Base-by-base conservation (phyloP, 2,797 vertebrate species). In the Oryzias sinensis region DNA sequence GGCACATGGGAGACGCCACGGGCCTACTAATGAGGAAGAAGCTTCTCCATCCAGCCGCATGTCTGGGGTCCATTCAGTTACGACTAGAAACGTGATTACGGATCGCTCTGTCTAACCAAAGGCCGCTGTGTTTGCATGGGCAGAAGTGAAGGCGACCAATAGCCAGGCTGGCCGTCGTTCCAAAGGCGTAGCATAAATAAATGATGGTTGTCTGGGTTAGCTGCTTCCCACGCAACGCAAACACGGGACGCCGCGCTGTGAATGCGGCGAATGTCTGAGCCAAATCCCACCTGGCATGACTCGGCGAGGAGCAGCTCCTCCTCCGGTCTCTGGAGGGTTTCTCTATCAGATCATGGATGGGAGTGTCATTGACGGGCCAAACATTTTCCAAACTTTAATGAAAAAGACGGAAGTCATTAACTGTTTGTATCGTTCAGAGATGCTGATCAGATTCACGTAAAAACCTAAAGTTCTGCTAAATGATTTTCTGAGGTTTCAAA, bases 11-110 rank as follows among this genome's bases (percentile, higher is more conserved):
- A 72, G 72, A 72, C 72, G 86, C 82, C 49, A 77, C 74, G 49
- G 71, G 83, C 84, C 56, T 88, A 68, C 80, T 89, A 90, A 91
- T 90, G 87, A 89, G 85, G 74, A 76, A 80, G 71, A 78, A 76
- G 81, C 77, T 78, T 74, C 79, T 83, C 69, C 77, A 61, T 80
- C 65, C 54, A 59, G 71, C 70, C 72, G 20, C 13, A 56, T 66
- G 77, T 82, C 63, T 61, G 43, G 71, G 83, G 81, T 88, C 76
- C 54, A 70, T 76, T 77, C 58, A 63, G 62, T 71, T 48, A 55
- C 53, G 67, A 87, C 81, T 76, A 1, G 0, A 72, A 71, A 74
- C 80, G 82, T 87, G 79, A 88, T 88, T 87, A 85, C 80, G 83
- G 82, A 78, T 71, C 62, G 50, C 27, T 47, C 69, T 54, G 58